Base-by-base conservation (phyloP, 1,140 invertebrate species). In the Penaeus vannamei region DNA sequence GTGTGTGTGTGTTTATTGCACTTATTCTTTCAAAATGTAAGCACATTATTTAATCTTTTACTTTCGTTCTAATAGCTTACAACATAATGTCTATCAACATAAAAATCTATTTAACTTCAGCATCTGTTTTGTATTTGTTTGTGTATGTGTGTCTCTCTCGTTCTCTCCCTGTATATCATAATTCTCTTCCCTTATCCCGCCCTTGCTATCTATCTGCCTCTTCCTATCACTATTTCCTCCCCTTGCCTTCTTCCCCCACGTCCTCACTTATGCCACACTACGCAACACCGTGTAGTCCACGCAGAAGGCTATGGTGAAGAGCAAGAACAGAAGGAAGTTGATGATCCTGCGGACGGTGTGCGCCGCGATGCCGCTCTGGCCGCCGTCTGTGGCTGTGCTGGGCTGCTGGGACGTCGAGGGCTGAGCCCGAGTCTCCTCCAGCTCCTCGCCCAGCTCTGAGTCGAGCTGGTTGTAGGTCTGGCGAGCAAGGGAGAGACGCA, bases 381-480 rank as follows among this genome's bases (percentile, higher is more conserved):
- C 20, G 22, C 20, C 60, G 36, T 85, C 64, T 29, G n/a, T 7
- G 32, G 26, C 61, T 42, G 62, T 60, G 85, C 23, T n/a, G 29
- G 72, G 2, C 53, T 29, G n/a, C 60, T 59, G 17, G 36, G 32
- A 2, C 77, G 46, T 53, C 14, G 46, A 5, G 10, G 46, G 46
- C 46, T 53, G 46, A 53, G 46, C 8, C 46, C 46, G 46, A 53
- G 46, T 46, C 26, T 36, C 76, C 12, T 62, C 85, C 76, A 79
- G 59, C 29, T 80, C 84, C 19, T 29, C 42, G 19, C 20, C 66
- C 59, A 88, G 46, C 32, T 89, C 87, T 17, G 23, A 53, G 12
- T 89, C 87, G 64, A 89, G 72, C 5, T 77, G 82, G 87, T 84
- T 89, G 69, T 89, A 89, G 17, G 59, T 32, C 42, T 84, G 69